These are phyloP conservation scores for Hippocampus mohnikei DNA, from an alignment of 2,113 vertebrate species.

Conservation along the genomic window DNA sequence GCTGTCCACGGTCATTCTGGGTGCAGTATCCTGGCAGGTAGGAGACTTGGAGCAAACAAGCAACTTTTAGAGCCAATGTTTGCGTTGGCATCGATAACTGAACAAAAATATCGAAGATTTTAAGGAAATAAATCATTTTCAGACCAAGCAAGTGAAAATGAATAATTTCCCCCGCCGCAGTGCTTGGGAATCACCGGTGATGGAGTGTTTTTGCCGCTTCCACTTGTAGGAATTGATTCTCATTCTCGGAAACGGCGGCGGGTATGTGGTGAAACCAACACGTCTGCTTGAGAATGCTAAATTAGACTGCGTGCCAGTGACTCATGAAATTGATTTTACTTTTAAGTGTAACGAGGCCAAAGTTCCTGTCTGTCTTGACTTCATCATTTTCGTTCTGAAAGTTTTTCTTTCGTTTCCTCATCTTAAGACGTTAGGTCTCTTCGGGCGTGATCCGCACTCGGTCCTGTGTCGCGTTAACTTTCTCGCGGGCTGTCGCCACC, in stretches of 20 bases:
- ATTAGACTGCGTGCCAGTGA: constrained; percentile 5
- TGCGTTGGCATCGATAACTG: too few species aligned
- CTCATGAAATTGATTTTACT: constrained; percentile 1
- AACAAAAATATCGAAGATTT: too few species aligned
- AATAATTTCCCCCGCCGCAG: too few species aligned
- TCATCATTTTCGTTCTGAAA: background rate
- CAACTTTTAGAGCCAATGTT: background rate
- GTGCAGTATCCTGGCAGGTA: constrained; percentile 96
- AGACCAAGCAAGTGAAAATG: too few species aligned
- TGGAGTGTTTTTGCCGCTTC: background rate
- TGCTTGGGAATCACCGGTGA: too few species aligned
- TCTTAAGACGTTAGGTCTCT: constrained; percentile 22
- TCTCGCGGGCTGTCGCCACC: constrained; percentile 38
- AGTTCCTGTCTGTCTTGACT: background rate
- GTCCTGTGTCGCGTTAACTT: constrained; percentile 21
- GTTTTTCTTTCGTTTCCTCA: too few species aligned
- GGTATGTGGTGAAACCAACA: constrained; percentile 14
- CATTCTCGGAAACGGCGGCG: background rate
- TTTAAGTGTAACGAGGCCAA: background rate
- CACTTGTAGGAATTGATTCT: constrained; percentile 19
- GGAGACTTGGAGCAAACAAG: constrained; percentile 14
- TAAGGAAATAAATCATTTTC: too few species aligned
- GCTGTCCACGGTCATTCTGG: constrained; percentile 84
- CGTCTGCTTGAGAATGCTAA: background rate
- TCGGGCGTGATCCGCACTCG: constrained; percentile 32